Base-by-base conservation (phyloP, 2,888 invertebrate species). In the Harpagoxenus sublaevis region DNA sequence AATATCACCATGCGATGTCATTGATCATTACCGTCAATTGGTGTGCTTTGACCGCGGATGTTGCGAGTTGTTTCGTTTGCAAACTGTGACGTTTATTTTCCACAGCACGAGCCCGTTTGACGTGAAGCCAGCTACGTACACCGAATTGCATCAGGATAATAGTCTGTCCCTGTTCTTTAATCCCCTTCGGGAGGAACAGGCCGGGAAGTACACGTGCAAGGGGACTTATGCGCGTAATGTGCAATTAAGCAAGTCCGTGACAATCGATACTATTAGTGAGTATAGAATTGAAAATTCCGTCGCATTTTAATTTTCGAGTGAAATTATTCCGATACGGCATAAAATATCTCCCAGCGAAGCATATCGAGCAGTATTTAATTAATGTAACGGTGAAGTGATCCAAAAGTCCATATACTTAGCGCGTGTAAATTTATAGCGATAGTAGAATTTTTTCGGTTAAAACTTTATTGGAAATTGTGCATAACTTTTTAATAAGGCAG, bases 181-280 rank as follows among this genome's bases (percentile, higher is more conserved):
- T 73, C 96, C 97, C 55, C 96, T 98, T 90, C 96, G 97, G 60
- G 97, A 97, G 88, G 96, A 97, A 83, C 97, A 98, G 96, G 97
- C 97, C 55, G 98, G 98, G 84, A 96, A 96, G 91, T 98, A 98
- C 95, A 97, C 97, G 86, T 98, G 98, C 94, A 96, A 96, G 45
- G 98, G 98, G n/a, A 97, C 96, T 85, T 98, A 98, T 95, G 97
- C 98, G 85, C 96, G 96, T 90, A 97, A 97, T 83, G 96, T 97
- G 92, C 95, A 96, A 51, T 95, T 98, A 75, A 96, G 95, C 90
- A 97, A 97, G 83, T 96, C 96, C 86, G 97, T 98, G 63, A 95
- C 96, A 91, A 96, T 98, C 92, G 97, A 97, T 92, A 97, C 98
- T 85, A 97, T 97, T 93, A 96, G 97, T 97, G 95, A 96, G 96